These are phyloP conservation scores for Asteroscopus sphinx DNA, from an alignment of 2,888 invertebrate species.

Conservation along the genomic window DNA sequence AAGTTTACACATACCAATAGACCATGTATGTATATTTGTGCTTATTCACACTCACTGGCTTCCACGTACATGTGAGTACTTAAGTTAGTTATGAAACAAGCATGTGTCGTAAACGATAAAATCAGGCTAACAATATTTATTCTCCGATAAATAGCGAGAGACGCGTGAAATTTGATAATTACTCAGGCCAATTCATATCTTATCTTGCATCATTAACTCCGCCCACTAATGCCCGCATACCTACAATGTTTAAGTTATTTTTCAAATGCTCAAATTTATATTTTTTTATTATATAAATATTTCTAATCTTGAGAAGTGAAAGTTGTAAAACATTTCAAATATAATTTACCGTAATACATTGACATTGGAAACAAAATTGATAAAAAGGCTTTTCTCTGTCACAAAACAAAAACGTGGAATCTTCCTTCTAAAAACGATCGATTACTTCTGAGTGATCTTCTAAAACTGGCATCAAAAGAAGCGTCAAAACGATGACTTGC, in stretches of 20 bases:
- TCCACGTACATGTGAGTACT: constrained; percentile 56
- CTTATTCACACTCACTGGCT: constrained; percentile 65
- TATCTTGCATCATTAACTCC: constrained; percentile 80
- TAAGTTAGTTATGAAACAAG: constrained; percentile 73
- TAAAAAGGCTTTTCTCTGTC: constrained; percentile 39
- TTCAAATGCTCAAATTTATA: constrained; percentile 15
- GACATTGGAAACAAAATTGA: constrained; percentile 30
- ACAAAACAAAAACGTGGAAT: constrained; percentile 46
- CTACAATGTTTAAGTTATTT: constrained; percentile 37
- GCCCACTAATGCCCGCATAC: constrained; percentile 66
- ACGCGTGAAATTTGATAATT: constrained; percentile 87
- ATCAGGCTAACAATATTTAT: constrained; percentile 82
- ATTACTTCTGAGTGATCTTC: constrained; percentile 47
- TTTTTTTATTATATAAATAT: constrained; percentile 19
- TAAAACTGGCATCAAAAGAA: constrained; percentile 46
- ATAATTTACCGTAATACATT: constrained; percentile 47
- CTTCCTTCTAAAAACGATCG: constrained; percentile 48
- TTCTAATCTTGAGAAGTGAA: constrained; percentile 38
- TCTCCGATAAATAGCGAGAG: constrained; percentile 80
- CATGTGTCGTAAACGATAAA: constrained; percentile 74
- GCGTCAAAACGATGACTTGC: constrained; percentile 53
- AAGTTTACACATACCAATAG: constrained; percentile 46
- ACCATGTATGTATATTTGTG: constrained; percentile 51
- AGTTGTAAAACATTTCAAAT: constrained; percentile 45
- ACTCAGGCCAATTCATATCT: constrained; percentile 79